phyloP scores from a whole-genome alignment of 2,113 vertebrate genomes.

The Athene cunicularia region DNA sequence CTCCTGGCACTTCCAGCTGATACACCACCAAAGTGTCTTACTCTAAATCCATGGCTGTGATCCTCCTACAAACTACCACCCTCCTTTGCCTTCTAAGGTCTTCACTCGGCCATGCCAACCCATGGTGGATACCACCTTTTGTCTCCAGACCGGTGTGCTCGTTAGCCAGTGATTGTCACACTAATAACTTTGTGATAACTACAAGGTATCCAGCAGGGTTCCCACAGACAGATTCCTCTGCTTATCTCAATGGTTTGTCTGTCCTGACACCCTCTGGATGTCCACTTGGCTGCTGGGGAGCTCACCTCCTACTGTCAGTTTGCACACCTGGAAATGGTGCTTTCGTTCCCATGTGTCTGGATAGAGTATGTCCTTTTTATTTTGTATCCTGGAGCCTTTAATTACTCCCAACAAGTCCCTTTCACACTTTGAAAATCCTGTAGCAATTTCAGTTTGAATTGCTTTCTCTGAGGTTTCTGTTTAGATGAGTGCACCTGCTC shows the following conservation, averaged over 20 bases:
- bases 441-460: slow-evolving; percentile 27
- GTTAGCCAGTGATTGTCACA: background rate
- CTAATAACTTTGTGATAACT: background rate
- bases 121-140: background rate
- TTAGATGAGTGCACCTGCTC: slow-evolving; percentile 61
- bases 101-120: background rate
- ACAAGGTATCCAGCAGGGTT: background rate
- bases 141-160: background rate
- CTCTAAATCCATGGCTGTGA: background rate
- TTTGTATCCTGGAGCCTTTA: slow-evolving; percentile 26
- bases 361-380: background rate
- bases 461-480: slow-evolving; percentile 47
- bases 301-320: background rate
- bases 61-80: background rate
- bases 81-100: background rate
- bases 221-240: fast-evolving
- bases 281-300: background rate
- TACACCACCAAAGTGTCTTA: background rate
- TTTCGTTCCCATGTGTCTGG: fast-evolving
- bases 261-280: background rate
- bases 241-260: background rate
- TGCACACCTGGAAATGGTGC: background rate
- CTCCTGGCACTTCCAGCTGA: background rate
- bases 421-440: slow-evolving; percentile 49
- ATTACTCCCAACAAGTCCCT: slow-evolving; percentile 42